Base-by-base conservation (phyloP, 2,113 vertebrate genomes). In the Pycnonotus jocosus region DNA sequence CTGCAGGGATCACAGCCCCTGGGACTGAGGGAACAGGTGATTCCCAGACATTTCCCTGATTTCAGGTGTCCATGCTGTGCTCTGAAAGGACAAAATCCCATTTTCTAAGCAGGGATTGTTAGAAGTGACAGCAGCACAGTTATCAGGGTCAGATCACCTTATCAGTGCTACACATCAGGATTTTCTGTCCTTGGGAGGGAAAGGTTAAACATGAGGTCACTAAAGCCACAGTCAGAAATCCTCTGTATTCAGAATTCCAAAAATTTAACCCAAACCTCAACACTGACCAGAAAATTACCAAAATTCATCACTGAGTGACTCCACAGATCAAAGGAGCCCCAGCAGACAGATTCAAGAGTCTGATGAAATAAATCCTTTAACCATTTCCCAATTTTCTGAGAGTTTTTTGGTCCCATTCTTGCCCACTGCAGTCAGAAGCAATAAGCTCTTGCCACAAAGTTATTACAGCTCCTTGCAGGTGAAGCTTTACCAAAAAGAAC, bases 31-130 rank as follows among this genome's bases (percentile, higher is more conserved):
- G 35, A 54, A 16, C 30, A 25, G 74, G 64, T 6, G 27, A 30
- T 28, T 21, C 17, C 64, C 79, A 33, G 2, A 2, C 40, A 1
- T 19, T 14, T 24, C 58, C 16, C 37, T 15, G 53, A 12, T 37
- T 18, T 6, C 10, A 33, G 70, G 19, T 1, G 3, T 2, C 37
- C 7, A 5, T 33, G 3, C 10, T 4, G n/a, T 1, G 44, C 56
- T 48, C n/a, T 7, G 9, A 3, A 33, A 80, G 62, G 48, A 33
- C 22, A 51, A 30, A 25, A 33, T 3, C 20, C 21, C 37, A 7
- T 38, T 11, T 35, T n/a, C 21, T 38, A n/a, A 38, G 40, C 64
- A 50, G 40, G 8, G 48, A 4, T 16, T 78, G 50, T 33, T 3
- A 44, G 31, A 23, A 73, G 45, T 9, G 86, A 28, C 68, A 56